Percentiles rank a stretch among this genome's conserved stretches.
Conservation (phyloP, 2,888 invertebrate genomes). For the Apamea crenata region DNA sequence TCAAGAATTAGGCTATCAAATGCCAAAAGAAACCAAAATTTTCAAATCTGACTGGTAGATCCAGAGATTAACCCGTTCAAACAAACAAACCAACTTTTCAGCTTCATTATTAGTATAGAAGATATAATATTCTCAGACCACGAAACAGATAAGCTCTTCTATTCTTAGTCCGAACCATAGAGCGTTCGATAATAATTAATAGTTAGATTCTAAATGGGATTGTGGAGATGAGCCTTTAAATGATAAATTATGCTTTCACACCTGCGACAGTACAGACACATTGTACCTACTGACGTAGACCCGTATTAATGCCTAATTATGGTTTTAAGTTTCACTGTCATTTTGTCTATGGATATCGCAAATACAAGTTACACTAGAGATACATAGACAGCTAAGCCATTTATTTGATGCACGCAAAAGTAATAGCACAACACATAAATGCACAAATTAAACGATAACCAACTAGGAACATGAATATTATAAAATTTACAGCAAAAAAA, state of each 20-base stretch:
- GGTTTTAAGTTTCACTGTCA: neutral
- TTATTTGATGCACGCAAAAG: neutral
- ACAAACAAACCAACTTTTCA: neutral
- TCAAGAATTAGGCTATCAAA: neutral
- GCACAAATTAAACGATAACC: neutral
- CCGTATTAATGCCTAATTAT: slow-evolving; percentile 14
- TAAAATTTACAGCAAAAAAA: neutral
- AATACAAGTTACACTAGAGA: neutral
- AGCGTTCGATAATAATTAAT: slow-evolving; percentile 47
- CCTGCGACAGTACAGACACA: slow-evolving; percentile 26
- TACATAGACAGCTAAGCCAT: neutral
- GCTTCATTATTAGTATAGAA: neutral
- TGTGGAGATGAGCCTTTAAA: slow-evolving; percentile 39
- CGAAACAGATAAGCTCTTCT: slow-evolving; percentile 5
- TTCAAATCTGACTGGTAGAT: neutral
- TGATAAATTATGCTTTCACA: slow-evolving; percentile 53
- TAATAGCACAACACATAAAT: neutral
- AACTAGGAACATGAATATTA: neutral
- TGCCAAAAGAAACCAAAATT: no score
- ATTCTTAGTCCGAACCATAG: slow-evolving; percentile 14
- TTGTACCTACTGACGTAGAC: neutral
- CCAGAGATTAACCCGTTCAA: neutral
- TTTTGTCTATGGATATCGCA: neutral
- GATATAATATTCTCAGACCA: neutral
- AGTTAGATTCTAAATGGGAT: slow-evolving; percentile 46